Conservation (phyloP, 2,888 invertebrate genomes). For the Rosalia funebris region DNA sequence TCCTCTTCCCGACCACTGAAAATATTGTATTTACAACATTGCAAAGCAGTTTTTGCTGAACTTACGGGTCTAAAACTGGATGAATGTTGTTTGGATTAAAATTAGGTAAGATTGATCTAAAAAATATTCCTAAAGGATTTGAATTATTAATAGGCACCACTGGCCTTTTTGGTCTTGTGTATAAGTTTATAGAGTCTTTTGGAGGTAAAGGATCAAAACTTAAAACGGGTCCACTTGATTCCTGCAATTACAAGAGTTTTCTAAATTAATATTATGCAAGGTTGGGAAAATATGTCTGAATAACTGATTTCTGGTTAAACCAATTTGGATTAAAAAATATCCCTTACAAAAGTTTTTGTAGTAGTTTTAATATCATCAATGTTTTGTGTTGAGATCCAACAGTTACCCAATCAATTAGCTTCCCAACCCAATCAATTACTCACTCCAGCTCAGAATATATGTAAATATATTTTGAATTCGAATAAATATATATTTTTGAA, state of each 20-base stretch:
- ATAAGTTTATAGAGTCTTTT: constrained; percentile 76
- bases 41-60: background rate
- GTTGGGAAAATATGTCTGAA: too few species aligned
- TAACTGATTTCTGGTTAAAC: too few species aligned
- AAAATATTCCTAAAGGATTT: constrained; percentile 69
- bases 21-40: background rate
- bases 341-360: too few species aligned
- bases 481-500: too few species aligned
- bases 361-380: too few species aligned
- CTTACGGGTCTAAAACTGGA: constrained; percentile 50
- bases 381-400: too few species aligned
- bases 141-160: constrained; percentile 49
- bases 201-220: constrained; percentile 86
- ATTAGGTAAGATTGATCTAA: constrained; percentile 78
- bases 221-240: constrained; percentile 69
- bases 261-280: too few species aligned
- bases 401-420: too few species aligned
- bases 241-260: constrained; percentile 49
- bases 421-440: too few species aligned
- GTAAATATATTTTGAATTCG: too few species aligned
- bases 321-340: too few species aligned
- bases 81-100: constrained; percentile 64
- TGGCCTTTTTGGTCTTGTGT: constrained; percentile 67
- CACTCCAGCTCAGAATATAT: too few species aligned
- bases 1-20: constrained; percentile 52